Percentiles rank a stretch among this genome's conserved stretches.
Evolutionary conservation across 2,888 invertebrate species (phyloP).

Genomic region (Orgyia antiqua): DNA sequence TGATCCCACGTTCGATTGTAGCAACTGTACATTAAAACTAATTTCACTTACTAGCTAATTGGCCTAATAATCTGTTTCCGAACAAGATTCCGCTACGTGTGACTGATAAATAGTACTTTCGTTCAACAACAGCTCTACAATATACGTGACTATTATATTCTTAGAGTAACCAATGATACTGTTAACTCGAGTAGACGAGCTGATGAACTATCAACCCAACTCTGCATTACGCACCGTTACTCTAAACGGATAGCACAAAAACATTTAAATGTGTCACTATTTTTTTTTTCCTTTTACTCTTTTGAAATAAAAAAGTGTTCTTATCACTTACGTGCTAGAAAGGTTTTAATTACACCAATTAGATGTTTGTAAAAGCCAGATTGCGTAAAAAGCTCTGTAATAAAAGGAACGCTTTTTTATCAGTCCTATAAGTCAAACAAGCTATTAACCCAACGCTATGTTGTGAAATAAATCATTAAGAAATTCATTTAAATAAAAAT

Average conservation of each 20-base stretch:
- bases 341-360: constrained; percentile 15
- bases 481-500: constrained; percentile 12
- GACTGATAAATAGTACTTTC: constrained; percentile 19
- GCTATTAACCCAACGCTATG: constrained; percentile 10
- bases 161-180: constrained; percentile 28
- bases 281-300: constrained; percentile 10
- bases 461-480: constrained; percentile 16
- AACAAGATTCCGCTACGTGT: constrained; percentile 18
- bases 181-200: constrained; percentile 39
- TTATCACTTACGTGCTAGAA: background rate
- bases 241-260: constrained; percentile 41
- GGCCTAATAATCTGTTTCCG: constrained; percentile 9
- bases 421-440: constrained; percentile 12
- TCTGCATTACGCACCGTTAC: constrained; percentile 34
- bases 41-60: constrained; percentile 15
- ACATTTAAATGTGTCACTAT: constrained; percentile 30
- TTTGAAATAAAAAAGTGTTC: background rate
- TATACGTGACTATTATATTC: constrained; percentile 35
- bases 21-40: background rate
- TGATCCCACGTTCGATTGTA: too few relatives aligned
- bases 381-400: constrained; percentile 4
- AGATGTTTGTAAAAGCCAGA: constrained; percentile 1
- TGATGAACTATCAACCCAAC: constrained; percentile 6
- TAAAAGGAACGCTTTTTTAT: constrained; percentile 13
- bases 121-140: constrained; percentile 11